Evolutionary conservation across 2,113 vertebrate species (phyloP).

Genomic region (Trogon melanurus): DNA sequence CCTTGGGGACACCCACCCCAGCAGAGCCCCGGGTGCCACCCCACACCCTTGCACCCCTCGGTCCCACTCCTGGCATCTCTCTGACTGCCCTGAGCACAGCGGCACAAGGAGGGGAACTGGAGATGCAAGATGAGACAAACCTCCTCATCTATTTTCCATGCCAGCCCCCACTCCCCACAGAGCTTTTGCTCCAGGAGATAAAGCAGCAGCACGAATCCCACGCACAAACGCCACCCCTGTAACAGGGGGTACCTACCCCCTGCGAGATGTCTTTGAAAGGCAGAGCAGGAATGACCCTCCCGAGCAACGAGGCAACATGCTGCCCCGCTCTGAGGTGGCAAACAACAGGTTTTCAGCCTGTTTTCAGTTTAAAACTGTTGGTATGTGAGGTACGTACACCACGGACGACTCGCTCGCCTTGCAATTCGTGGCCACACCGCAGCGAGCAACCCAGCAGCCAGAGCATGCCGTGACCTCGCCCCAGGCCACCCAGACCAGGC

Average conservation of each 20-base stretch:
- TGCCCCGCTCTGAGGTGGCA: fast-evolving
- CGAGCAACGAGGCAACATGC: fast-evolving
- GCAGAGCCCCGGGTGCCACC: neutral
- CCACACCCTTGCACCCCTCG: fast-evolving
- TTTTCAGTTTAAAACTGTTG: neutral
- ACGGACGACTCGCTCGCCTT: neutral
- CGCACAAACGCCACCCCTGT: neutral
- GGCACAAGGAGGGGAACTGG: neutral
- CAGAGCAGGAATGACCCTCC: neutral
- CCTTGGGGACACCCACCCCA: neutral
- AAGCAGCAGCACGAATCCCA: neutral
- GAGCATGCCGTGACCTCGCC: neutral
- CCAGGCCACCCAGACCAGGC: neutral
- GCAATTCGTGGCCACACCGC: neutral
- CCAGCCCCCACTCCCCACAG: fast-evolving
- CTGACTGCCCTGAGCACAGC: neutral
- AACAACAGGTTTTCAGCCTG: neutral
- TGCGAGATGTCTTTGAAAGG: neutral
- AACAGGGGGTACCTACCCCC: neutral
- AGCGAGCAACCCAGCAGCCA: neutral
- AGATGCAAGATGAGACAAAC: neutral
- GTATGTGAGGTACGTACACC: neutral
- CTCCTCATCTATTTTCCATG: neutral
- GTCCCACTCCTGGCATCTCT: neutral
- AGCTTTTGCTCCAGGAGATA: neutral